Evolutionary conservation across 2,797 vertebrate genomes (phyloP).

Genomic region (Mus minutoides): DNA sequence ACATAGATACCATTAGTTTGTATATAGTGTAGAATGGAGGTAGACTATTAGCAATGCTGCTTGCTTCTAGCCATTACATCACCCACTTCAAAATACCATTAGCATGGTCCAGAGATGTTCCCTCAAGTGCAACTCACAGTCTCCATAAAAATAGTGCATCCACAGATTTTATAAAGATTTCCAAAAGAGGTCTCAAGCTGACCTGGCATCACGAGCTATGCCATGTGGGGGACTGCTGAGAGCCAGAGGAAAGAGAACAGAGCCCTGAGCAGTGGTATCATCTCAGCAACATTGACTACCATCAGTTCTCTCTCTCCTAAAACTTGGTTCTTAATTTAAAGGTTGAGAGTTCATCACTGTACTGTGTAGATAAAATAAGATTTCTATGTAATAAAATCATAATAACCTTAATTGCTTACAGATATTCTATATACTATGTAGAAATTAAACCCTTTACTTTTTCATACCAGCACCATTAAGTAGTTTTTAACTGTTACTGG

Average conservation of each 20-base stretch:
- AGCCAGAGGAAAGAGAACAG: background rate
- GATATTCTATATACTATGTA: background rate
- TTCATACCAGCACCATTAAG: background rate
- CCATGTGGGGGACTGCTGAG: background rate
- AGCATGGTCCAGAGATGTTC: background rate
- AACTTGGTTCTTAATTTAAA: slow-evolving; percentile 32
- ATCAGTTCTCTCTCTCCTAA: background rate
- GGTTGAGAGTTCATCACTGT: background rate
- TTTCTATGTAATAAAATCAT: slow-evolving; percentile 1
- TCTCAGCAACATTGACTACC: background rate
- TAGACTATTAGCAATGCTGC: background rate
- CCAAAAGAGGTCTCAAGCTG: background rate
- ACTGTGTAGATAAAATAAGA: background rate
- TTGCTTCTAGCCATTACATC: slow-evolving; percentile 1
- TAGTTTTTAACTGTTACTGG: background rate
- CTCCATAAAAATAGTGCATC: background rate
- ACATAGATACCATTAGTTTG: background rate
- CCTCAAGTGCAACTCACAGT: background rate
- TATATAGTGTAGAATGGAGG: background rate
- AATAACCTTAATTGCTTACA: slow-evolving; percentile 19
- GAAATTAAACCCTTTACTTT: slow-evolving; percentile 37
- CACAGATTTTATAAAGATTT: background rate
- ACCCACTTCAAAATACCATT: background rate
- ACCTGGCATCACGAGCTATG: background rate
- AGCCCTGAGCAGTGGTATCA: background rate